Conservation (phyloP, 2,797 vertebrate species). For the Leptatherina wallacei region DNA sequence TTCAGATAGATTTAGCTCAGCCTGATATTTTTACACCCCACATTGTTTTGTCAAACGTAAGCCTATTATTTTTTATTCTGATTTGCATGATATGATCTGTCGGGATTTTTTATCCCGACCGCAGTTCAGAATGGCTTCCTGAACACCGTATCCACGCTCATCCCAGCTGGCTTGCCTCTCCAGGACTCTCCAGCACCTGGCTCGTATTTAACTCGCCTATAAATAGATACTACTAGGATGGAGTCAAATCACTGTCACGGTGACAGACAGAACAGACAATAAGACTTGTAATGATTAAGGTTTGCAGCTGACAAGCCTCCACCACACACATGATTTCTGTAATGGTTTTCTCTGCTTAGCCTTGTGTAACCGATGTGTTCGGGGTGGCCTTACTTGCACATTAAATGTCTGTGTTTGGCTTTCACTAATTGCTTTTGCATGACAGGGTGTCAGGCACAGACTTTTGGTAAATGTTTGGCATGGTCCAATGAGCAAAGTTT, state of each 20-base stretch:
- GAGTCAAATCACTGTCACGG: slow-evolving; percentile 53
- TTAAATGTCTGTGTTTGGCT: slow-evolving; percentile 66
- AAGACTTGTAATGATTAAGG: slow-evolving; percentile 36
- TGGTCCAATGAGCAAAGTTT: slow-evolving; percentile 61
- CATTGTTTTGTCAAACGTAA: too few relatives aligned
- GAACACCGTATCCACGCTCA: slow-evolving; percentile 8
- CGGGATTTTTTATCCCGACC: slow-evolving; percentile 2
- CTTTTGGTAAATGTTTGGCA: slow-evolving; percentile 81
- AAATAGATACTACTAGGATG: slow-evolving; percentile 78
- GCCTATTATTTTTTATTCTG: not conserved
- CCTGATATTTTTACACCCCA: too few relatives aligned
- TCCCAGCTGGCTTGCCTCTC: slow-evolving; percentile 44
- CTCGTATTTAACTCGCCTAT: slow-evolving; percentile 74
- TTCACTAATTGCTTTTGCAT: slow-evolving; percentile 71
- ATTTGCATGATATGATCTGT: not conserved
- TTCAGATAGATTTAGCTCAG: too few relatives aligned
- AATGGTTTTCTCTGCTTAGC: slow-evolving; percentile 65
- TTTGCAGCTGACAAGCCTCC: slow-evolving; percentile 15
- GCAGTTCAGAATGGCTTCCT: slow-evolving; percentile 7
- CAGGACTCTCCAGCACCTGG: slow-evolving; percentile 73
- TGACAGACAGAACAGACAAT: slow-evolving; percentile 10
- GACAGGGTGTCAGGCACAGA: slow-evolving; percentile 72
- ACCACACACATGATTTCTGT: slow-evolving; percentile 31
- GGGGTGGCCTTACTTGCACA: slow-evolving; percentile 59
- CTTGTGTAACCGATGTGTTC: slow-evolving; percentile 47